Conservation (phyloP, 1,140 invertebrate species). For the Teleopsis dalmanni region DNA sequence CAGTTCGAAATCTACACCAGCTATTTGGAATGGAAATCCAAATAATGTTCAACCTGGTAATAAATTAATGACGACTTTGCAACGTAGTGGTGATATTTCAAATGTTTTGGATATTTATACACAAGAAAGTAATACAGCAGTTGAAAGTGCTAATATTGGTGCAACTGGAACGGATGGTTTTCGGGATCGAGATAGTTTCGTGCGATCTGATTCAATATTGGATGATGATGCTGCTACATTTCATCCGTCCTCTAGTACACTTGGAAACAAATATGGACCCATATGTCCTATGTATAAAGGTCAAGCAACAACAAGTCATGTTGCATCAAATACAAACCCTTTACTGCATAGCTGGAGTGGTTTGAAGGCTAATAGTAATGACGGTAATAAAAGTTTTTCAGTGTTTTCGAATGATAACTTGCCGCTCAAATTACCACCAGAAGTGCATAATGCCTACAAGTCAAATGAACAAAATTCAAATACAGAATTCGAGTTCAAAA, state of each 20-base stretch:
- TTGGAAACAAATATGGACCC: conserved; percentile 65
- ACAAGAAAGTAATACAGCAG: not conserved
- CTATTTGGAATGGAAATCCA: too few relatives aligned
- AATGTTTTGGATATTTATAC: too few relatives aligned
- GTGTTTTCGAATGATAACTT: too few relatives aligned
- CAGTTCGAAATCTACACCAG: too few relatives aligned
- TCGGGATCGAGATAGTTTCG: conserved; percentile 47
- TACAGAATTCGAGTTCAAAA: too few relatives aligned
- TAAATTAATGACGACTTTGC: too few relatives aligned
- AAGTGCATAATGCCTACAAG: too few relatives aligned
- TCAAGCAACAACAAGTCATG: conserved; percentile 24
- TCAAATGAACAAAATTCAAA: too few relatives aligned
- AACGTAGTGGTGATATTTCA: too few relatives aligned
- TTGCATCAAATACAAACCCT: conserved; percentile 1
- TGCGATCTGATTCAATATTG: conserved; percentile 55
- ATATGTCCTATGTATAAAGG: conserved; percentile 63
- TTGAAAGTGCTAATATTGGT: not conserved
- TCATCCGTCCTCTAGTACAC: conserved; percentile 50
- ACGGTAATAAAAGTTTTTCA: conserved; percentile 4
- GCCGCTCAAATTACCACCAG: too few relatives aligned
- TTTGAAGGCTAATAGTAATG: conserved; percentile 4
- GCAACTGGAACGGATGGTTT: conserved; percentile 4
- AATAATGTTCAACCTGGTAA: too few relatives aligned
- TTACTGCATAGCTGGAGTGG: conserved; percentile 7
- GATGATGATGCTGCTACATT: conserved; percentile 69